Evolutionary conservation across 1,140 invertebrate species (phyloP).

Genomic region (Oryzaephilus surinamensis): DNA sequence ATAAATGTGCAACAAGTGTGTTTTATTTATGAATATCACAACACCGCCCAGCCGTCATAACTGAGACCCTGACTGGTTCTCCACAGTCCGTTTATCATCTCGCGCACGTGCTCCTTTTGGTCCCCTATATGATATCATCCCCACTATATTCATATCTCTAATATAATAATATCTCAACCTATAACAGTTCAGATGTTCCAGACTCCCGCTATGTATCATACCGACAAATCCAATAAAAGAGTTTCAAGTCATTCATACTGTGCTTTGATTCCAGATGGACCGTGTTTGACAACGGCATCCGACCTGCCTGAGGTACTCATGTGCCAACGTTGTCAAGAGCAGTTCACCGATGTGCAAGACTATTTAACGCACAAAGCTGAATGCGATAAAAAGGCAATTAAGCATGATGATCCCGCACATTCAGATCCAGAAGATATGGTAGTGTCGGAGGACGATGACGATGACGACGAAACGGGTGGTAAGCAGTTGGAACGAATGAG

Average conservation of each 20-base stretch:
- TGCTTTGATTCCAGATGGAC: conserved; percentile 45
- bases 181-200: conserved; percentile 16
- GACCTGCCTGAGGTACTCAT: conserved; percentile 40
- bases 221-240: neutral
- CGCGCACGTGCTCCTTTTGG: conserved; percentile 27
- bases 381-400: conserved; percentile 43
- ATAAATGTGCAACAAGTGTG: conserved; percentile 35
- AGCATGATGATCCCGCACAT: conserved; percentile 48
- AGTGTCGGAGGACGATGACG: conserved; percentile 48
- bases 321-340: conserved; percentile 47
- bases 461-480: conserved; percentile 41
- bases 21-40: conserved; percentile 35
- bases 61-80: conserved; percentile 30
- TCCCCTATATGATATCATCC: conserved; percentile 28
- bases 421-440: conserved; percentile 53
- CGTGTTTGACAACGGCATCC: conserved; percentile 27
- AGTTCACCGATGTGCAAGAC: conserved; percentile 45
- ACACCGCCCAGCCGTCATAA: conserved; percentile 37
- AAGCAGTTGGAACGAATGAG: conserved; percentile 50
- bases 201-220: conserved; percentile 7
- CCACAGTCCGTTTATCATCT: conserved; percentile 29
- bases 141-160: conserved; percentile 35
- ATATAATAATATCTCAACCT: conserved; percentile 34
- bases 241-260: conserved; percentile 9
- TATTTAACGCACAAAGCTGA: conserved; percentile 44